Conservation (phyloP, 2,888 invertebrate species). For the Tenthredo mesomela region DNA sequence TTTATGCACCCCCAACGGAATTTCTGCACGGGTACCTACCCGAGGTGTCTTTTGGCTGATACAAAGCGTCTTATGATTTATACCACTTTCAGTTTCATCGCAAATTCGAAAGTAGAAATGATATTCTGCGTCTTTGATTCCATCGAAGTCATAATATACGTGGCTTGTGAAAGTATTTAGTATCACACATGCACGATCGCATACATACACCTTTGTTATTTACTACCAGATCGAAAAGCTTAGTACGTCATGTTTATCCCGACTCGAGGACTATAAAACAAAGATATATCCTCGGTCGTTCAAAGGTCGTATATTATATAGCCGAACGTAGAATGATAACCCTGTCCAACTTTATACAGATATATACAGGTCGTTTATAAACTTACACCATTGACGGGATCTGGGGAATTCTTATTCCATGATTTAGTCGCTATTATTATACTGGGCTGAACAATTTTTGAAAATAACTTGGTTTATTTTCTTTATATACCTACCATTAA, state of each 20-base stretch:
- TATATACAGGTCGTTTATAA: neutral
- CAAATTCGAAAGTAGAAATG: neutral
- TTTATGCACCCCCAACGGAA: no score
- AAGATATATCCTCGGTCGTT: constrained; percentile 14
- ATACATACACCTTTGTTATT: neutral
- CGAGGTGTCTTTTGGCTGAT: neutral
- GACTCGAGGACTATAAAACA: constrained; percentile 25
- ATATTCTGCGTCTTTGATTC: neutral
- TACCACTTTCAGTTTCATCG: neutral
- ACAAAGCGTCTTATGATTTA: neutral
- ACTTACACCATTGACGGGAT: neutral
- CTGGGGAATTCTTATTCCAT: neutral
- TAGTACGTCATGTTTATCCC: constrained; percentile 36
- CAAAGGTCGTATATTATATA: constrained; percentile 18
- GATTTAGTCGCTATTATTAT: neutral
- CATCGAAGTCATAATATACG: no score
- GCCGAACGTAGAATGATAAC: neutral
- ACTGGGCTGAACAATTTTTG: neutral
- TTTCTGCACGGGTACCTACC: no score
- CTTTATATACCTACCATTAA: neutral
- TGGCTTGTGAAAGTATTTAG: neutral
- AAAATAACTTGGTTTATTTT: neutral
- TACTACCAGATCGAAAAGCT: constrained; percentile 34
- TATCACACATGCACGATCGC: no score
- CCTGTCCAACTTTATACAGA: neutral